Evolutionary conservation across 2,888 invertebrate species (phyloP).

Genomic region (Physocephala rufipes): DNA sequence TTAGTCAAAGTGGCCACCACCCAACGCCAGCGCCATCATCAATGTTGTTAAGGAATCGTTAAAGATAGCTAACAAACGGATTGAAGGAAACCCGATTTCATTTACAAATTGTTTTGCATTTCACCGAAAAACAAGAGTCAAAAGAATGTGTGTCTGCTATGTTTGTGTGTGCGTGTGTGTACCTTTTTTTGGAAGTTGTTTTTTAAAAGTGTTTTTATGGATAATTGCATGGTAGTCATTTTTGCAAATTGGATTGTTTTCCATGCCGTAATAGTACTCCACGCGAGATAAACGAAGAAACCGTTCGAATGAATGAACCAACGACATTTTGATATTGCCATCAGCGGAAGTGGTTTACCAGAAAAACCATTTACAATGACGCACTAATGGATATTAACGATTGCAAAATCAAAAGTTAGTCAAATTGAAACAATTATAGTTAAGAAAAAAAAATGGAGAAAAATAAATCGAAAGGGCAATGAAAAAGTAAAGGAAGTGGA

Average conservation of each 20-base stretch:
- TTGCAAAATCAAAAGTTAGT: slow-evolving; percentile 1
- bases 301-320: background rate
- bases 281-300: background rate
- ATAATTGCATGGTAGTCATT: slow-evolving; percentile 24
- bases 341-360: slow-evolving; percentile 26
- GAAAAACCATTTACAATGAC: slow-evolving; percentile 12
- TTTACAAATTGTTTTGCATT: slow-evolving; percentile 43
- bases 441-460: background rate
- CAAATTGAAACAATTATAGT: slow-evolving; percentile 17
- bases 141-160: too few relatives aligned
- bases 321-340: background rate
- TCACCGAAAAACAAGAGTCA: slow-evolving; percentile 8
- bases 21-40: too few relatives aligned
- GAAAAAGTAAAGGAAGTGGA: too few relatives aligned
- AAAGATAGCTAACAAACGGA: too few relatives aligned
- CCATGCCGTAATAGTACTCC: background rate
- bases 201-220: background rate
- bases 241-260: slow-evolving; percentile 23
- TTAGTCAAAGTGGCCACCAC: too few relatives aligned
- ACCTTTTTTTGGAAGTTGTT: too few relatives aligned
- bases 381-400: slow-evolving; percentile 27
- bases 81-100: slow-evolving; percentile 39
- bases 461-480: background rate
- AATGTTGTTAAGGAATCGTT: too few relatives aligned
- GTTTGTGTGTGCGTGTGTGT: too few relatives aligned